Evolutionary conservation across 2,888 invertebrate species (phyloP).

Genomic region (Ariolimax columbianus): DNA sequence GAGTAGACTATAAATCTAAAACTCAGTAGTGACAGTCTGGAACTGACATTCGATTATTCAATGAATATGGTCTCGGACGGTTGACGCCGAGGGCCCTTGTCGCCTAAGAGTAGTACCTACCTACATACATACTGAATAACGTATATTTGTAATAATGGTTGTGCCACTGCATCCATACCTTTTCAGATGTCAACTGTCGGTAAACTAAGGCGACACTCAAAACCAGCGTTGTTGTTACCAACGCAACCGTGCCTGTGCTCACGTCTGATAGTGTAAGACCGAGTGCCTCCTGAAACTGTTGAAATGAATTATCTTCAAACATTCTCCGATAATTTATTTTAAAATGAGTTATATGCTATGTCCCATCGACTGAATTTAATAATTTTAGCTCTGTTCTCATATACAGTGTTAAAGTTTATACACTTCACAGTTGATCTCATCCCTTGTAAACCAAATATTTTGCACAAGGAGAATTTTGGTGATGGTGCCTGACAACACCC

Average conservation of each 20-base stretch:
- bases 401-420: too few relatives aligned
- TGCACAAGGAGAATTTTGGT: too few relatives aligned
- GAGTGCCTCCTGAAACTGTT: conserved; percentile 44
- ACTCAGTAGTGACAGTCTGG: too few relatives aligned
- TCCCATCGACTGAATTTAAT: not conserved
- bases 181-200: conserved; percentile 33
- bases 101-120: too few relatives aligned
- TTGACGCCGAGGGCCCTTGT: too few relatives aligned
- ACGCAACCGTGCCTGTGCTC: conserved; percentile 48
- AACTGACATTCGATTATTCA: too few relatives aligned
- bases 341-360: not conserved
- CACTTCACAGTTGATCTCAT: too few relatives aligned
- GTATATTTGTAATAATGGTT: not conserved
- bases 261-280: conserved; percentile 39
- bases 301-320: conserved; percentile 43
- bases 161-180: conserved; percentile 1
- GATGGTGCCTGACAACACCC: not conserved
- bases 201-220: conserved; percentile 47
- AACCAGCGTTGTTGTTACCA: conserved; percentile 49
- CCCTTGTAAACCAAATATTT: too few relatives aligned
- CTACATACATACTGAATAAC: not conserved
- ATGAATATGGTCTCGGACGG: too few relatives aligned
- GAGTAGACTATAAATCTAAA: too few relatives aligned
- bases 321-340: not conserved
- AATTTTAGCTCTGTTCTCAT: too few relatives aligned